A percentile compares a stretch with the other conserved stretches of the same genome.
These are phyloP conservation scores for Capromys pilorides DNA, from an alignment of 2,797 vertebrate genomes.

Conservation along the genomic window DNA sequence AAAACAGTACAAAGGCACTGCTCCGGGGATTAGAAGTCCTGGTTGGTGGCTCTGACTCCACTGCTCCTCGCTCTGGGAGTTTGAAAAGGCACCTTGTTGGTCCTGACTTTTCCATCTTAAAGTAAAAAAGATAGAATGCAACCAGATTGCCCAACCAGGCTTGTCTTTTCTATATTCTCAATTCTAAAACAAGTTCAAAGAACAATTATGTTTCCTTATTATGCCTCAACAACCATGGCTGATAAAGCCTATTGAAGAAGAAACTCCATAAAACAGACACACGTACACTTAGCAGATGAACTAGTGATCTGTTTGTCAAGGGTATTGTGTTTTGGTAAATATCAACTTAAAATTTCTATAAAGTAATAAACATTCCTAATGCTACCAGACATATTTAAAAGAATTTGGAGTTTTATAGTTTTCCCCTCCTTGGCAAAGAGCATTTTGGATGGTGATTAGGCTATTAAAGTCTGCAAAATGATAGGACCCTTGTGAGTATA, in stretches of 20 bases:
- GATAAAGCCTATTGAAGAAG: background rate
- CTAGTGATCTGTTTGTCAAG: slow-evolving; percentile 10
- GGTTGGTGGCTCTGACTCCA: background rate
- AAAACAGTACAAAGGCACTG: background rate
- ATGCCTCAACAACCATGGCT: background rate
- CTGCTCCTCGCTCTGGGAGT: background rate
- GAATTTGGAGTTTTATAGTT: slow-evolving; percentile 68
- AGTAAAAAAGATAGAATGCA: slow-evolving; percentile 46
- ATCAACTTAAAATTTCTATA: slow-evolving; percentile 55
- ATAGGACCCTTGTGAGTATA: slow-evolving; percentile 62
- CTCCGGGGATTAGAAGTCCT: background rate
- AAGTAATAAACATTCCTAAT: slow-evolving; percentile 72
- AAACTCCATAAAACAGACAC: slow-evolving; percentile 12
- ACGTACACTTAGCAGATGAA: background rate
- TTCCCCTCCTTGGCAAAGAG: slow-evolving; percentile 51
- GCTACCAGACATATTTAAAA: slow-evolving; percentile 68
- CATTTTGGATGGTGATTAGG: slow-evolving; percentile 59
- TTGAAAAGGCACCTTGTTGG: background rate
- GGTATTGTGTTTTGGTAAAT: slow-evolving; percentile 67
- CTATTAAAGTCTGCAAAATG: slow-evolving; percentile 58
- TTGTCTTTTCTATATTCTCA: background rate
- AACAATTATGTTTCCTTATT: slow-evolving; percentile 31
- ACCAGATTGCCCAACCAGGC: background rate
- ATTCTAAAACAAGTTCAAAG: background rate
- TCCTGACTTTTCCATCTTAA: background rate